Conservation (phyloP, 2,113 vertebrate species). For the Tupaia tana region DNA sequence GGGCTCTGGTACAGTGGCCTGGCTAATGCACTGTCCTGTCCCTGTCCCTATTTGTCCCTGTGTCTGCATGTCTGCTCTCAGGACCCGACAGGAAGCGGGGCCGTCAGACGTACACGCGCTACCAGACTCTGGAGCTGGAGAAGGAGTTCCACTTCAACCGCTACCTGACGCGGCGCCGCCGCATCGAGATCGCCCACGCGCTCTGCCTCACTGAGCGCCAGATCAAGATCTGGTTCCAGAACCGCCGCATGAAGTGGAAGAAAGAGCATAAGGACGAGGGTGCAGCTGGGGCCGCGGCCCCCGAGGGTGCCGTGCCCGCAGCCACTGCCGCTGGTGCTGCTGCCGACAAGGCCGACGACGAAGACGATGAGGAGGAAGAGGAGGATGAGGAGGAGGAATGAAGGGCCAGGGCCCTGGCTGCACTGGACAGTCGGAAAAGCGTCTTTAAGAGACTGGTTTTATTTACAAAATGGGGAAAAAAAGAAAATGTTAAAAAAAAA, state of each 20-base stretch:
- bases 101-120: constrained; percentile 94
- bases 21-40: constrained; percentile 33
- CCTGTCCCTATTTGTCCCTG: constrained; percentile 24
- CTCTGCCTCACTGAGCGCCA: constrained; percentile 94
- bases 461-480: constrained; percentile 67
- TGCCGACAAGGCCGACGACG: constrained; percentile 73
- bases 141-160: constrained; percentile 96
- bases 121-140: constrained; percentile 95
- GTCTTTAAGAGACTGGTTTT: constrained; percentile 81
- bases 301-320: constrained; percentile 81
- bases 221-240: constrained; percentile 97
- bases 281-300: constrained; percentile 75
- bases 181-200: constrained; percentile 92
- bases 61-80: constrained; percentile 78
- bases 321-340: neutral
- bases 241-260: constrained; percentile 97
- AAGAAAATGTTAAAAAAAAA: constrained; percentile 20
- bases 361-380: constrained; percentile 88
- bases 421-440: constrained; percentile 84
- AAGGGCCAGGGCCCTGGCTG: constrained; percentile 73
- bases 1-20: neutral
- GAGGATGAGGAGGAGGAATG: constrained; percentile 77
- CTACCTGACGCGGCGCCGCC: constrained; percentile 93
- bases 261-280: constrained; percentile 92
- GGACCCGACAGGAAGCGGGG: constrained; percentile 93